These are phyloP conservation scores for Esox niger DNA, from an alignment of 2,113 vertebrate species.

Conservation along the genomic window DNA sequence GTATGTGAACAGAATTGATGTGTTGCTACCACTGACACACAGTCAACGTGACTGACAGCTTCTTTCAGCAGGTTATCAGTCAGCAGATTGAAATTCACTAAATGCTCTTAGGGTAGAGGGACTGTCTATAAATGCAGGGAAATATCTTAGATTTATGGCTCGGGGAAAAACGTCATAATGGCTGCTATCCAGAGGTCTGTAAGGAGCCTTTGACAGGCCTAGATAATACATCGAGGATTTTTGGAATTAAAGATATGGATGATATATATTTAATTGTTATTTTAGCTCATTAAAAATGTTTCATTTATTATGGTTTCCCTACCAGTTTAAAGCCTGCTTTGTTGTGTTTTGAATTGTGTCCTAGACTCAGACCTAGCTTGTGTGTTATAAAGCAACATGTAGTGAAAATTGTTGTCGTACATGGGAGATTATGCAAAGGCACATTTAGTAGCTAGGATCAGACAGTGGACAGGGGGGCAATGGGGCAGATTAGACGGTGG, in stretches of 20 bases:
- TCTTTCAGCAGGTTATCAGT: neutral
- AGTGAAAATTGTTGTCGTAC: neutral
- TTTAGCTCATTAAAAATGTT: too few relatives aligned
- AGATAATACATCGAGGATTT: conserved; percentile 19
- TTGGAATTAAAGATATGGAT: conserved; percentile 4
- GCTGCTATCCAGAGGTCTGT: conserved; percentile 10
- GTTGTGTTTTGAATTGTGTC: too few relatives aligned
- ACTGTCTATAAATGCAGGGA: neutral
- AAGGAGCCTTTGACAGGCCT: conserved; percentile 12
- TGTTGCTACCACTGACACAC: neutral
- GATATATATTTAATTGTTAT: too few relatives aligned
- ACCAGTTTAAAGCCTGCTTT: too few relatives aligned
- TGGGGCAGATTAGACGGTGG: neutral
- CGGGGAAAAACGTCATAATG: conserved; percentile 18
- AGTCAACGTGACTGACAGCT: neutral
- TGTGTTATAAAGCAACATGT: neutral
- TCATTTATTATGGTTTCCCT: too few relatives aligned
- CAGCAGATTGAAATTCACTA: neutral
- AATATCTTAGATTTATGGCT: neutral
- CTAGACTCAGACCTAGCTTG: neutral
- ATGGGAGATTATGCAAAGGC: neutral
- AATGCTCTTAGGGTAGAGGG: neutral
- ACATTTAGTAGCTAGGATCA: neutral
- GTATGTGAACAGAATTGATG: neutral
- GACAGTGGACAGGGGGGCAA: neutral